phyloP scores from a whole-genome alignment of 2,888 invertebrate genomes.

The Limnephilus marmoratus region DNA sequence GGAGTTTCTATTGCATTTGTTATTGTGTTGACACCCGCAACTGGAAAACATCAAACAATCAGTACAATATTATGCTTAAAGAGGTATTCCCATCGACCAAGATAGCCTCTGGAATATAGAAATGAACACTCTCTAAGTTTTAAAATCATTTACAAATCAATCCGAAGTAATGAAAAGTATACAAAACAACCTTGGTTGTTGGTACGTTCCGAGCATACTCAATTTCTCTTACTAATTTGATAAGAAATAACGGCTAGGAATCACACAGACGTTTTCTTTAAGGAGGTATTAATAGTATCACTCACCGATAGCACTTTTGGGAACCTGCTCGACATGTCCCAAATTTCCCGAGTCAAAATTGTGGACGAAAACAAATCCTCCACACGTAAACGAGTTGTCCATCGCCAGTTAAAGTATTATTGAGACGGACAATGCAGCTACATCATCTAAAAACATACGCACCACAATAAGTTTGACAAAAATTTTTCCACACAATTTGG shows the following conservation, averaged over 20 bases:
- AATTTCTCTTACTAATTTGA: not conserved
- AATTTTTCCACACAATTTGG: slow-evolving; percentile 72
- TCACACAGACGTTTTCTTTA: not conserved
- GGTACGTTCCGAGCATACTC: not conserved
- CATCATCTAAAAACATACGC: slow-evolving; percentile 49
- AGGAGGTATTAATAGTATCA: not conserved
- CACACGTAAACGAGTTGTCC: slow-evolving; percentile 77
- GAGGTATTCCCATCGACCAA: not conserved
- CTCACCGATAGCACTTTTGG: slow-evolving; percentile 78
- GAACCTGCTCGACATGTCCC: slow-evolving; percentile 86
- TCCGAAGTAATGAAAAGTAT: not conserved
- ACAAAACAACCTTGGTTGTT: not conserved
- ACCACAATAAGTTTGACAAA: slow-evolving; percentile 53
- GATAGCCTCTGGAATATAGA: not conserved
- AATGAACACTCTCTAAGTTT: not conserved
- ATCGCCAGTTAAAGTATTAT: slow-evolving; percentile 48
- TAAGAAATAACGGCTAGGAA: not conserved
- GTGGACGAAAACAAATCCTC: slow-evolving; percentile 88
- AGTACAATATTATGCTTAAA: not conserved
- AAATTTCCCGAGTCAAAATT: slow-evolving; percentile 95
- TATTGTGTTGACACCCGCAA: slow-evolving; percentile 71
- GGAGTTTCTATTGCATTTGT: slow-evolving; percentile 76
- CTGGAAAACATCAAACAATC: slow-evolving; percentile 67
- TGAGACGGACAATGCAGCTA: slow-evolving; percentile 30
- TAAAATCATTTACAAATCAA: not conserved